Conservation (phyloP, 2,888 invertebrate genomes). For the Oligia fasciuncula region DNA sequence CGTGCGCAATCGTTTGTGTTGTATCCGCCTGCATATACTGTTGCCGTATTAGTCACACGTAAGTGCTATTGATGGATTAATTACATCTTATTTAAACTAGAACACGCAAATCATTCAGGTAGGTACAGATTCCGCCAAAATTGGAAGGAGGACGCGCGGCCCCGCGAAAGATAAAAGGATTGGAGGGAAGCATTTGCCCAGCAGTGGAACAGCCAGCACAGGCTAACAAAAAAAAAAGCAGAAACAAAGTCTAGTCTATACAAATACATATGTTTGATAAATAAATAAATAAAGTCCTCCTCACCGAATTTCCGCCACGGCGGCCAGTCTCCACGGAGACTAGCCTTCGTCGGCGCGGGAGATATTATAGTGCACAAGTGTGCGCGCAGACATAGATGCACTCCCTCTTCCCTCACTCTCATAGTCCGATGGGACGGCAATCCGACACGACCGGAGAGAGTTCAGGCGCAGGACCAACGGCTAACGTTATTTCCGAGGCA, state of each 20-base stretch:
- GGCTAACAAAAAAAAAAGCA: neutral
- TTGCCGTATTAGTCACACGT: constrained; percentile 80
- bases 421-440: too few relatives aligned
- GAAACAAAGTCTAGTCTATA: neutral
- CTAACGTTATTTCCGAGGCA: too few relatives aligned
- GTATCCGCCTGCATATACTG: constrained; percentile 80
- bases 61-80: constrained; percentile 59
- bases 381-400: too few relatives aligned
- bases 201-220: neutral
- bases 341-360: too few relatives aligned
- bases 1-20: constrained; percentile 75
- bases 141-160: neutral
- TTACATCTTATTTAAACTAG: constrained; percentile 2
- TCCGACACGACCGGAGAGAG: too few relatives aligned
- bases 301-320: too few relatives aligned
- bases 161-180: neutral
- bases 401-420: too few relatives aligned
- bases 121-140: neutral
- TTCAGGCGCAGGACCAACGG: too few relatives aligned
- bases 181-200: neutral
- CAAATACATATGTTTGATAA: neutral
- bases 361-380: too few relatives aligned
- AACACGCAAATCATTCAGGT: neutral
- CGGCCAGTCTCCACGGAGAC: too few relatives aligned
- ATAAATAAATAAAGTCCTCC: too few relatives aligned